Base-by-base conservation (phyloP, 2,888 invertebrate species). In the Rhagium mordax region DNA sequence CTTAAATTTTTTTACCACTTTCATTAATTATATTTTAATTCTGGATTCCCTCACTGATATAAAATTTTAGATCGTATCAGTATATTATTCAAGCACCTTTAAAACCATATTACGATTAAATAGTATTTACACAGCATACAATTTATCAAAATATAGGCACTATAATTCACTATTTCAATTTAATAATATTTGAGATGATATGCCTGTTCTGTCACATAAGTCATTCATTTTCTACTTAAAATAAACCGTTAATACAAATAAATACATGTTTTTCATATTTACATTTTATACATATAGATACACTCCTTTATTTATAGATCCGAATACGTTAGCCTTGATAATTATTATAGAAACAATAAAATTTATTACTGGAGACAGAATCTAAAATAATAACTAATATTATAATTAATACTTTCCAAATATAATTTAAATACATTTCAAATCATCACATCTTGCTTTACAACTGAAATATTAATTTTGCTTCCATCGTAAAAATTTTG, bases 141-240 rank as follows among this genome's bases (percentile, higher is more conserved):
- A 20, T 48, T 68, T 73, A 75, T 73, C 71, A 78, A 78, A 76
- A 76, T 78, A 74, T 76, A 78, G 80, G 80, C 80, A 80, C 80
- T 79, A 76, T 74, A 67, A 73, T 77, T 80, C 76, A 73, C 76
- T 75, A 78, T 72, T 57, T 74, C 70, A 53, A 53, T 71, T 57
- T 53, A 72, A 72, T 49, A 70, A 74, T 75, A 71, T 72, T 74
- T 71, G 69, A 72, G 69, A 67, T 80, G 80, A 80, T 80, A 80
- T 80, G 80, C 75, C 72, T 75, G 18, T 64, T 71, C 55, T 48
- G 64, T 68, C 69, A 73, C 65, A 68, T 66, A 62, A 68, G 20
- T 62, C 15, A 51, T 33, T 21, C 21, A 18, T 47, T 53, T 62
- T 16, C 24, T 20, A 41, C 13, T 41, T 47, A 20, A 18, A 24